These are phyloP conservation scores for Chrysomela aeneicollis DNA, from an alignment of 2,888 invertebrate species.

Conservation along the genomic window DNA sequence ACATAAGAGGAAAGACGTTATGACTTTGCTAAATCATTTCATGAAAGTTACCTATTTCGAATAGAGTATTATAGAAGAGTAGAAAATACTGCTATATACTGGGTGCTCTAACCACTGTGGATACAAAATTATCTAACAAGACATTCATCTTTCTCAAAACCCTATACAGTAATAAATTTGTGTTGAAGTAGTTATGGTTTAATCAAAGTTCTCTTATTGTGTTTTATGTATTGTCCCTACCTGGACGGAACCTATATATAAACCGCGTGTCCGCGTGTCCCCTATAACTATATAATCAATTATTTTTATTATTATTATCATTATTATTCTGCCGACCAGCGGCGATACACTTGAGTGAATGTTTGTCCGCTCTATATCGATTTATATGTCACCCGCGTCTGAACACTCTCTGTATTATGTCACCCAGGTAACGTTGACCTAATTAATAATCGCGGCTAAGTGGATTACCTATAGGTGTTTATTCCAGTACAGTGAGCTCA, in stretches of 20 bases:
- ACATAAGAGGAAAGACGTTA: not conserved
- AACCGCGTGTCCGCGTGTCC: too few species aligned
- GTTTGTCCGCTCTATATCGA: not conserved
- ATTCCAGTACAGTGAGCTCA: not conserved
- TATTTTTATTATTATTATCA: too few species aligned
- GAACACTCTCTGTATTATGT: constrained; percentile 5
- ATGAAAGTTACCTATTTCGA: not conserved
- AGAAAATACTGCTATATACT: too few species aligned
- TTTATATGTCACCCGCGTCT: not conserved
- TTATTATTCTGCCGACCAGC: not conserved
- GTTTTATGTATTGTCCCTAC: too few species aligned
- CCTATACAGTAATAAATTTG: too few species aligned
- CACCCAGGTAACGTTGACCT: constrained; percentile 5
- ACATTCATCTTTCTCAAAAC: too few species aligned
- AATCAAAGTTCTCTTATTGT: too few species aligned
- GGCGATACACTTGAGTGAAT: constrained; percentile 4
- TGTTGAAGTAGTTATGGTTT: too few species aligned
- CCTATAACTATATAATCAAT: too few species aligned
- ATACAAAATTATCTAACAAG: too few species aligned
- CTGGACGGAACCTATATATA: too few species aligned
- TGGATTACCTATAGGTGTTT: constrained; percentile 4
- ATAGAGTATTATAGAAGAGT: not conserved
- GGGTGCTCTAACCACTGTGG: too few species aligned
- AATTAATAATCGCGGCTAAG: constrained; percentile 7
- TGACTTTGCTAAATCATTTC: not conserved